A percentile compares a stretch with the other conserved stretches of the same genome.
Conservation (phyloP, 2,113 vertebrate species). For the Dasyornis broadbenti region DNA sequence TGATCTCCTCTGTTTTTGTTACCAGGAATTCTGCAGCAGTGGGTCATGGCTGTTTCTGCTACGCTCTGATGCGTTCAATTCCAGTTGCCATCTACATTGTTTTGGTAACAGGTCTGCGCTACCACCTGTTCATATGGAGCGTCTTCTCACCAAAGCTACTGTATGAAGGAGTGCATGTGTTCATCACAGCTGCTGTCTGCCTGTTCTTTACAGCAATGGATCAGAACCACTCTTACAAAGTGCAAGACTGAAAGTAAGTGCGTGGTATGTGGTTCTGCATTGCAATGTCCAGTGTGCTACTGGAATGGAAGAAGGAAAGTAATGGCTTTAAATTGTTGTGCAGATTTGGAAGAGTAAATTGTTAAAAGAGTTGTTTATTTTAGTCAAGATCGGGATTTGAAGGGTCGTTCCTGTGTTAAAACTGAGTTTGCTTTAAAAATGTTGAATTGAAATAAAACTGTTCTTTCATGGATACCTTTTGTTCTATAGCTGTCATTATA, state of each 20-base stretch:
- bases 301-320: not conserved
- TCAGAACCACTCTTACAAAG: constrained; percentile 63
- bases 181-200: constrained; percentile 83
- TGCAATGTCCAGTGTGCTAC: not conserved
- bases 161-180: constrained; percentile 88
- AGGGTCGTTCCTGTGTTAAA: not conserved
- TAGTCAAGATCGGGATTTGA: not conserved
- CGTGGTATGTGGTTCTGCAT: rapidly evolving
- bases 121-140: constrained; percentile 98
- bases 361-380: not conserved
- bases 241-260: not conserved
- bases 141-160: constrained; percentile 97
- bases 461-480: not conserved
- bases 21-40: constrained; percentile 78
- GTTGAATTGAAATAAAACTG: not conserved
- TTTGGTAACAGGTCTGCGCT: constrained; percentile 87
- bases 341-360: not conserved
- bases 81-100: constrained; percentile 83
- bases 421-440: not conserved
- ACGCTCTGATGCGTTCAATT: constrained; percentile 82
- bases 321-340: not conserved
- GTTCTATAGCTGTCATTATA: not conserved
- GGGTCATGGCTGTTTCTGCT: constrained; percentile 87
- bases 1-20: not conserved
- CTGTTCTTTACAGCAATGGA: constrained; percentile 84